Evolutionary conservation across 2,888 invertebrate species (phyloP), one percentile per base, ranked within the genome.

Genomic region (Pegoplata infirma): DNA sequence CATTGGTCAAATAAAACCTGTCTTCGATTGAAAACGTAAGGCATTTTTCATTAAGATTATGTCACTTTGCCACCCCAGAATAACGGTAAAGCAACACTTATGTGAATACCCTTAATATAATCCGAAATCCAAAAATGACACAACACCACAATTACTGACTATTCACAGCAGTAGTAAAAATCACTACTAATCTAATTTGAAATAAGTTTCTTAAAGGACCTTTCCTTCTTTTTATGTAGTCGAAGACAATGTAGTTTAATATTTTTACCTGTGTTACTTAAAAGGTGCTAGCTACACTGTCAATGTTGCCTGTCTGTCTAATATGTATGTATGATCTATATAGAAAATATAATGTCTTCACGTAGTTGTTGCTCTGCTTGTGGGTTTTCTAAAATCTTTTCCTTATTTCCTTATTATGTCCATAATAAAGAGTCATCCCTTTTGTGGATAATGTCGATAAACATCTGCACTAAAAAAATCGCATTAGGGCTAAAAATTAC

Each of bases 401-500:
- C 47, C 36, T 12, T 40, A 25, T 14, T 59, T 58, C 17, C 58
- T 1, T 51, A 16, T 47, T 67, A 19, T 51, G 40, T 14, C 19
- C 5, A n/a, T 4, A 14, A 8, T 7, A 25, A 23, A 51, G 2
- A 28, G 19, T 53, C 21, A 12, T 25, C 17, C 3, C 17, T 5
- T 44, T 55, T 58, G 16, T 16, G 14, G 14, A 1, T 23, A 7
- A 67, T 14, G 32, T 16, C 49, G 23, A 36, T 25, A 49, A 53
- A 44, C 53, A 71, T 59, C 69, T 71, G 69, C 59, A 59, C 12
- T 12, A 14, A 3, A 28, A 68, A 17, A 49, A 28, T 21, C 32
- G 21, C 12, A 47, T 17, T 58, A 16, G 6, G 21, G 46, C 16
- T 7, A 40, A 36, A n/a, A n/a, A n/a, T n/a, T 36, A 36, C 1